These are phyloP conservation scores for Rhombomys opimus DNA, from an alignment of 2,113 vertebrate species.

Conservation along the genomic window DNA sequence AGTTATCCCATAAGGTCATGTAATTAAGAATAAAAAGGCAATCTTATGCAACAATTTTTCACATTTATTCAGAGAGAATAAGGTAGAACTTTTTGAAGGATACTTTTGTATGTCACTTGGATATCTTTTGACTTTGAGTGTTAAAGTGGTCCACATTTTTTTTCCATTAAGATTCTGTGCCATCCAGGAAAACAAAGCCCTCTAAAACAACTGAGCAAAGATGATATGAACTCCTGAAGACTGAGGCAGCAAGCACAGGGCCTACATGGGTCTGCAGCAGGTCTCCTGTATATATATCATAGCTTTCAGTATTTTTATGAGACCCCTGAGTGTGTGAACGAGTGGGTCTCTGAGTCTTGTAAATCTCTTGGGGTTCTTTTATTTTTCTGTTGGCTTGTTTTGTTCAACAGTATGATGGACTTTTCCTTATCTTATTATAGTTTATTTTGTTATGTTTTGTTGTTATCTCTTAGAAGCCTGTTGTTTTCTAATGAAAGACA, in stretches of 20 bases:
- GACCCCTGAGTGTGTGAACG: background rate
- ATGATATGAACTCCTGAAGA: background rate
- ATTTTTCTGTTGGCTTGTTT: background rate
- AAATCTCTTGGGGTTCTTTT: background rate
- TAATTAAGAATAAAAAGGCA: background rate
- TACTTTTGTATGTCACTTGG: background rate
- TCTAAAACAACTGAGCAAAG: background rate
- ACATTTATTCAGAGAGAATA: background rate
- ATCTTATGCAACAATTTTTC: background rate
- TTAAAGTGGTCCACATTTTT: background rate
- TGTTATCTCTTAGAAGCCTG: background rate
- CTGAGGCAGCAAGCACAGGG: background rate
- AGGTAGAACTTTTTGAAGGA: constrained; percentile 25
- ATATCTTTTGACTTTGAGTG: background rate
- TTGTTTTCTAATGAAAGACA: background rate
- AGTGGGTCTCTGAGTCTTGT: background rate
- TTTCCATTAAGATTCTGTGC: background rate
- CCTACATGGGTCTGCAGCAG: background rate
- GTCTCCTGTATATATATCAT: background rate
- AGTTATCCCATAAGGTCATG: constrained; percentile 4
- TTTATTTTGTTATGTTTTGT: background rate
- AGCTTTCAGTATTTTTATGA: background rate
- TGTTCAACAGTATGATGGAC: background rate
- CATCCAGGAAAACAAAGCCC: background rate
- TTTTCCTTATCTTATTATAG: background rate